phyloP scores from a whole-genome alignment of 2,888 invertebrate species.

The Amphipyra berbera region DNA sequence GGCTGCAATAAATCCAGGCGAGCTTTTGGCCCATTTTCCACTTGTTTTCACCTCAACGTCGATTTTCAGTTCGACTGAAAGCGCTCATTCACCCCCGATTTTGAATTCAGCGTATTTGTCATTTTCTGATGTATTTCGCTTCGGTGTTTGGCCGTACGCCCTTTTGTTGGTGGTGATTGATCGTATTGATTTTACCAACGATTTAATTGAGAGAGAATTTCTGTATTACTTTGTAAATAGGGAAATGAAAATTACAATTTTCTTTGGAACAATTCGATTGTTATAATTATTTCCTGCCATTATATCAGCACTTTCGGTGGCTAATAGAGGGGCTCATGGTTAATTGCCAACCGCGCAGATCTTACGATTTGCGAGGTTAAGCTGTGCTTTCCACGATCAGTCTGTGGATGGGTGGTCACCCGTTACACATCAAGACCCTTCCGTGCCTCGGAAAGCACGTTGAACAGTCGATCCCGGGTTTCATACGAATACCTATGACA shows the following conservation, averaged over 20 bases:
- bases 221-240: slow-evolving; percentile 31
- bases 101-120: slow-evolving; percentile 69
- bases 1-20: slow-evolving; percentile 77
- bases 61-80: slow-evolving; percentile 59
- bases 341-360: too few species aligned
- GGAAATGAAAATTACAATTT: slow-evolving; percentile 8
- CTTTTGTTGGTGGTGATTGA: slow-evolving; percentile 59
- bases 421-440: too few species aligned
- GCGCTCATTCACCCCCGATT: slow-evolving; percentile 63
- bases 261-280: too few species aligned
- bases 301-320: too few species aligned
- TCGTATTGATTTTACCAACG: slow-evolving; percentile 52
- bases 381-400: too few species aligned
- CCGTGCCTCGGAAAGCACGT: too few species aligned
- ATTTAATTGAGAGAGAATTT: slow-evolving; percentile 42
- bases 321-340: too few species aligned
- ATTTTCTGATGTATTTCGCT: slow-evolving; percentile 61
- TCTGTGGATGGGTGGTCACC: too few species aligned
- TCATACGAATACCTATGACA: too few species aligned
- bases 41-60: slow-evolving; percentile 80
- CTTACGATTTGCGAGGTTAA: too few species aligned
- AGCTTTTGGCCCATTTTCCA: slow-evolving; percentile 79
- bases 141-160: slow-evolving; percentile 57
- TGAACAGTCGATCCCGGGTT: too few species aligned
- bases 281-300: too few species aligned